These are phyloP conservation scores for Leucopsar rothschildi DNA, from an alignment of 2,113 vertebrate species.

Conservation along the genomic window DNA sequence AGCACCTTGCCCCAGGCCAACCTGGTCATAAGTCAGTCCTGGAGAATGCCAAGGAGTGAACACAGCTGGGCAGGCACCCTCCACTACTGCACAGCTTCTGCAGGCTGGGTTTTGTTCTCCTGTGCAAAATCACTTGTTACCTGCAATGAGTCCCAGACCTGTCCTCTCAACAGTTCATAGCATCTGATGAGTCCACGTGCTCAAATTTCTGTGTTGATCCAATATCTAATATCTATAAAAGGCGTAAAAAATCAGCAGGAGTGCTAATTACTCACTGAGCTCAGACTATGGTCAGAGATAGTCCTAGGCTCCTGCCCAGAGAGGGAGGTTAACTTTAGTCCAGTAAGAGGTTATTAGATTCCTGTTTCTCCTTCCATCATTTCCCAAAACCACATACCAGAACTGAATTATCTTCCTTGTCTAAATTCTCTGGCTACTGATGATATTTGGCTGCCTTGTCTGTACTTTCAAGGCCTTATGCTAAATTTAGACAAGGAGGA, in stretches of 20 bases:
- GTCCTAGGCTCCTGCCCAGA: not conserved
- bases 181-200: not conserved
- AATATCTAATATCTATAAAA: not conserved
- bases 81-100: not conserved
- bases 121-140: not conserved
- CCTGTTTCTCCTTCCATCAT: not conserved
- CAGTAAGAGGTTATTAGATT: not conserved
- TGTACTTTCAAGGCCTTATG: not conserved
- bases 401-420: not conserved
- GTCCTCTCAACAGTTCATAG: not conserved
- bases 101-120: not conserved
- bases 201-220: not conserved
- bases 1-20: not conserved
- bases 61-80: not conserved
- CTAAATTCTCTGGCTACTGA: not conserved
- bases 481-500: constrained; percentile 3
- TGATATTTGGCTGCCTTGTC: not conserved
- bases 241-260: not conserved
- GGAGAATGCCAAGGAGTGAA: fast-evolving
- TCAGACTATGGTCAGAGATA: not conserved
- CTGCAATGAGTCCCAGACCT: not conserved
- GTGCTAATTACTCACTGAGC: not conserved
- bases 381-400: not conserved
- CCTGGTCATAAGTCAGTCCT: not conserved
- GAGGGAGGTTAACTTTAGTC: not conserved